phyloP scores from a whole-genome alignment of 2,113 vertebrate species.

The Alethe castanea region DNA sequence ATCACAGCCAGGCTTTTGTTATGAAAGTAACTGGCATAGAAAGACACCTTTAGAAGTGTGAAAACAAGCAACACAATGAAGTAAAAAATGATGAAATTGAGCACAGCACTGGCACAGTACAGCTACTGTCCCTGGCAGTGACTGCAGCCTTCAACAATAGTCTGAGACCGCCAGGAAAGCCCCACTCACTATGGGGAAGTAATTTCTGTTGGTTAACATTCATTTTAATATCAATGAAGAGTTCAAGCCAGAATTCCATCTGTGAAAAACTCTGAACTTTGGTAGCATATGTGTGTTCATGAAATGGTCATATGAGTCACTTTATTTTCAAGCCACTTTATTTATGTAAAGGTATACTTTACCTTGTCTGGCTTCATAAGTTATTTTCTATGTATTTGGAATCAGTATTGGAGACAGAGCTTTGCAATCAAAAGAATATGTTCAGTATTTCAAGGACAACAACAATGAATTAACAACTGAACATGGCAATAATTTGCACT shows the following conservation, averaged over 20 bases:
- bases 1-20: slow-evolving; percentile 44
- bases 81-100: slow-evolving; percentile 42
- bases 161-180: background rate
- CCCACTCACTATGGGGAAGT: background rate
- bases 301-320: background rate
- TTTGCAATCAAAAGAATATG: background rate
- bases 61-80: slow-evolving; percentile 49
- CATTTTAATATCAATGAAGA: background rate
- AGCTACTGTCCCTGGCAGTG: slow-evolving; percentile 7
- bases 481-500: background rate
- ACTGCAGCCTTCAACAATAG: background rate
- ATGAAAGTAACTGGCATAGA: slow-evolving; percentile 33
- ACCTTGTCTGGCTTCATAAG: background rate
- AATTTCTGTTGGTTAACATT: background rate
- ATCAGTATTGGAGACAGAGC: background rate
- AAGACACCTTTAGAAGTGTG: slow-evolving; percentile 27
- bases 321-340: background rate
- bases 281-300: background rate
- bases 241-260: background rate
- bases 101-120: background rate
- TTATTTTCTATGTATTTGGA: background rate
- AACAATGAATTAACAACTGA: background rate
- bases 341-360: background rate
- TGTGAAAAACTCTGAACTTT: background rate
- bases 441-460: background rate